phyloP scores from a whole-genome alignment of 2,888 invertebrate genomes.

The Neria commutata region DNA sequence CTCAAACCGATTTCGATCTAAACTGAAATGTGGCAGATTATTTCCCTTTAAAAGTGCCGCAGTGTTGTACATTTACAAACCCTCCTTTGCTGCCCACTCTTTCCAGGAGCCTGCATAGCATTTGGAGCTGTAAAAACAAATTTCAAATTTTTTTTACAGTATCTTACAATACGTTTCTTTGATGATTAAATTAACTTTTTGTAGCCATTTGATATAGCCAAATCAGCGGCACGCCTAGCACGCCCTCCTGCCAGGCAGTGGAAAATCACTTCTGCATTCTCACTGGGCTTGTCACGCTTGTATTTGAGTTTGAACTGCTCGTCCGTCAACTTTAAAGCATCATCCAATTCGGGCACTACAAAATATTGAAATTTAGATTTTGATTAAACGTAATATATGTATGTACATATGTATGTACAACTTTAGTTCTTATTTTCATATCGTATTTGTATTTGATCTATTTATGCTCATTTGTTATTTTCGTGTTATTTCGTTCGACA shows the following conservation, averaged over 20 bases:
- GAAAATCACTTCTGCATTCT: slow-evolving; percentile 69
- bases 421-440: too few relatives aligned
- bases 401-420: too few relatives aligned
- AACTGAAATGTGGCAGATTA: too few relatives aligned
- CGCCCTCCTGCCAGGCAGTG: slow-evolving; percentile 75
- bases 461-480: too few relatives aligned
- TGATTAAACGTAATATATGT: background rate
- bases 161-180: slow-evolving; percentile 18
- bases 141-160: slow-evolving; percentile 11
- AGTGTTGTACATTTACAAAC: slow-evolving; percentile 30
- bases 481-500: too few relatives aligned
- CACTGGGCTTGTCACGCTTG: slow-evolving; percentile 66
- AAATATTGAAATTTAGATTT: slow-evolving; percentile 16
- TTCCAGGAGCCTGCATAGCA: slow-evolving; percentile 60
- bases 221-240: slow-evolving; percentile 69
- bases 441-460: too few relatives aligned
- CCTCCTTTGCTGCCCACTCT: slow-evolving; percentile 58
- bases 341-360: slow-evolving; percentile 51
- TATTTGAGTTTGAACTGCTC: slow-evolving; percentile 58
- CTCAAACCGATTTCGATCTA: too few relatives aligned
- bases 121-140: slow-evolving; percentile 48
- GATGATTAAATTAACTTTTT: slow-evolving; percentile 44
- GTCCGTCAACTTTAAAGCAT: slow-evolving; percentile 48
- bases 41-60: background rate
- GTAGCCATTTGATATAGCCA: slow-evolving; percentile 57